phyloP scores from a whole-genome alignment of 2,797 vertebrate genomes.

The Neopelma chrysocephalum region DNA sequence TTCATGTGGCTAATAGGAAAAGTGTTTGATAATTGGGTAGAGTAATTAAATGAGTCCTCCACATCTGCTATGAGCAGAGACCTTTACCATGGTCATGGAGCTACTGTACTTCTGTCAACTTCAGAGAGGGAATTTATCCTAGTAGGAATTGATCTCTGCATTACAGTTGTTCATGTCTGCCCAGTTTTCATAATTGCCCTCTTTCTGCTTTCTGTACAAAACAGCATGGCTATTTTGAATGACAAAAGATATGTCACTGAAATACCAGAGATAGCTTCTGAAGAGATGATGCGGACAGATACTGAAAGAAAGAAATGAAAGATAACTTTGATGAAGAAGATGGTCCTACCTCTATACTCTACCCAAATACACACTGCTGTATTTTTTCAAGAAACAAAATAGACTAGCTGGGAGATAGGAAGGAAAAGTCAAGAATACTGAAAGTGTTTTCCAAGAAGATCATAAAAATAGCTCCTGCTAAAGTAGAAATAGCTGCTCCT shows the following conservation, averaged over 20 bases:
- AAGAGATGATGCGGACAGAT: neutral
- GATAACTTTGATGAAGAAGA: neutral
- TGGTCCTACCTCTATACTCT: neutral
- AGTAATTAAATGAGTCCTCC: neutral
- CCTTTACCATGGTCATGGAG: rapidly evolving
- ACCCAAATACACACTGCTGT: neutral
- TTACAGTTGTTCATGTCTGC: neutral
- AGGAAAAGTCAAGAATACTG: neutral
- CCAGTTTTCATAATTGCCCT: neutral
- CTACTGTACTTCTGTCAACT: neutral
- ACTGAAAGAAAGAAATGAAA: neutral
- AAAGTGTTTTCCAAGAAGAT: neutral
- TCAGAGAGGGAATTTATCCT: neutral
- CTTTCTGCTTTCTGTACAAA: neutral
- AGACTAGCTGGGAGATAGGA: neutral
- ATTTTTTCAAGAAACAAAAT: neutral
- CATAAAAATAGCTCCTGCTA: neutral
- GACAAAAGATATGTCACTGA: neutral
- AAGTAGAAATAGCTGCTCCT: neutral
- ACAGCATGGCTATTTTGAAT: neutral
- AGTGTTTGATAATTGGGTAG: neutral
- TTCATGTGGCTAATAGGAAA: neutral
- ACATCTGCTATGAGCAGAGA: neutral
- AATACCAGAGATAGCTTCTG: neutral
- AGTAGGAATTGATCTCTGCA: neutral